A percentile compares a stretch with the other conserved stretches of the same genome.
phyloP scores from a whole-genome alignment of 2,888 invertebrate species.

The Erpobdella octoculata region DNA sequence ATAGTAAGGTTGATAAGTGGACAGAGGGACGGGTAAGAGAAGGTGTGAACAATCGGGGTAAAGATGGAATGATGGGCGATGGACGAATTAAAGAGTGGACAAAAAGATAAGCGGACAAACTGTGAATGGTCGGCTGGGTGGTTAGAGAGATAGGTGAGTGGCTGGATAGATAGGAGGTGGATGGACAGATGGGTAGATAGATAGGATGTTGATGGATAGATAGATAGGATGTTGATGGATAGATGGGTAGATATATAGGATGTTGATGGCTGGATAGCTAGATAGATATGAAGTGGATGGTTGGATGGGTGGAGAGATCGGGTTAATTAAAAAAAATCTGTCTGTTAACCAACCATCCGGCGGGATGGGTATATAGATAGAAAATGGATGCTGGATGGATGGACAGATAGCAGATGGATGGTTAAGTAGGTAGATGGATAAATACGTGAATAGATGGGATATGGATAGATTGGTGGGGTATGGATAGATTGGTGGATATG shows the following conservation, averaged over 20 bases:
- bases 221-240: background rate
- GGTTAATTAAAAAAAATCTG: too few relatives aligned
- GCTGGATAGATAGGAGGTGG: background rate
- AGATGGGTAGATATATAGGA: background rate
- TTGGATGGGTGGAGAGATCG: background rate
- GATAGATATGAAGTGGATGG: constrained; percentile 1
- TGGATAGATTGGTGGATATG: too few relatives aligned
- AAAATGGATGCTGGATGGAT: too few relatives aligned
- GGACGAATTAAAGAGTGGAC: too few relatives aligned
- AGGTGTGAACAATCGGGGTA: too few relatives aligned
- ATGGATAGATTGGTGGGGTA: too few relatives aligned
- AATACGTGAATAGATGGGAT: background rate
- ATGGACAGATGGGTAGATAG: background rate
- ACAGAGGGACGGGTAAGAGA: too few relatives aligned
- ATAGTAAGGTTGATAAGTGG: too few relatives aligned
- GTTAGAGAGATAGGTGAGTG: background rate
- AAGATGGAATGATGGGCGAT: too few relatives aligned
- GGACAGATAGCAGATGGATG: background rate
- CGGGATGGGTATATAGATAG: background rate
- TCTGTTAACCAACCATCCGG: too few relatives aligned
- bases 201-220: background rate
- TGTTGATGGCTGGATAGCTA: background rate
- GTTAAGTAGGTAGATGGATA: background rate
- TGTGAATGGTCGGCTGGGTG: background rate
- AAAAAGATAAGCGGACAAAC: too few relatives aligned